These are phyloP conservation scores for Aplocera efformata DNA, from an alignment of 2,888 invertebrate genomes.

Conservation along the genomic window DNA sequence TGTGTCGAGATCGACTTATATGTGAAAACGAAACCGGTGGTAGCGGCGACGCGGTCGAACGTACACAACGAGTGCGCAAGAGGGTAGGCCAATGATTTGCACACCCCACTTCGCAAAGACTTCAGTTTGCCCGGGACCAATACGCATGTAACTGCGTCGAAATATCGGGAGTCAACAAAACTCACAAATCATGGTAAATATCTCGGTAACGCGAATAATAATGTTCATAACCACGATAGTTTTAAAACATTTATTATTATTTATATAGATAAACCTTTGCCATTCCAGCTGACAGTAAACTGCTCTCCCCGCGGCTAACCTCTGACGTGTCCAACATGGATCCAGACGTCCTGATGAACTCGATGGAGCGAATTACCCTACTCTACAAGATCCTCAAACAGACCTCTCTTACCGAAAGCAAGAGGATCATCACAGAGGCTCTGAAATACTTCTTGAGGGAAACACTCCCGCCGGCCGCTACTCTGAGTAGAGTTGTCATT, in stretches of 20 bases:
- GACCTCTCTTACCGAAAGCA: slow-evolving; percentile 42
- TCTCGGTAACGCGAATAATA: no score
- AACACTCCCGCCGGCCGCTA: slow-evolving; percentile 71
- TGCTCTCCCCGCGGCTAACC: slow-evolving; percentile 60
- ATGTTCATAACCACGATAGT: no score
- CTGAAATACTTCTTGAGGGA: slow-evolving; percentile 66
- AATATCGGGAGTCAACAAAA: no score
- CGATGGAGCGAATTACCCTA: slow-evolving; percentile 69
- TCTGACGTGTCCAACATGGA: slow-evolving; percentile 73
- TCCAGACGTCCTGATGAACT: slow-evolving; percentile 69
- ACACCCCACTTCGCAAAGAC: no score
- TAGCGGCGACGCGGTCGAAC: no score
- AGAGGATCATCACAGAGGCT: slow-evolving; percentile 43
- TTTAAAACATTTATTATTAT: neutral
- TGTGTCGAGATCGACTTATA: no score
- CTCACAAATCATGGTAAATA: no score
- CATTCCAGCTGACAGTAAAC: slow-evolving; percentile 63
- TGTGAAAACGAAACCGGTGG: no score
- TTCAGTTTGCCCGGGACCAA: no score
- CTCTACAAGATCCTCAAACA: slow-evolving; percentile 60
- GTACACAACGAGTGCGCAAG: no score
- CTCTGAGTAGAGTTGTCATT: slow-evolving; percentile 68
- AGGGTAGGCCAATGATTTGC: no score
- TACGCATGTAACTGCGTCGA: no score
- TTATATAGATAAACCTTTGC: neutral